Evolutionary conservation across 2,113 vertebrate genomes (phyloP).

Genomic region (Marmota flaviventris): DNA sequence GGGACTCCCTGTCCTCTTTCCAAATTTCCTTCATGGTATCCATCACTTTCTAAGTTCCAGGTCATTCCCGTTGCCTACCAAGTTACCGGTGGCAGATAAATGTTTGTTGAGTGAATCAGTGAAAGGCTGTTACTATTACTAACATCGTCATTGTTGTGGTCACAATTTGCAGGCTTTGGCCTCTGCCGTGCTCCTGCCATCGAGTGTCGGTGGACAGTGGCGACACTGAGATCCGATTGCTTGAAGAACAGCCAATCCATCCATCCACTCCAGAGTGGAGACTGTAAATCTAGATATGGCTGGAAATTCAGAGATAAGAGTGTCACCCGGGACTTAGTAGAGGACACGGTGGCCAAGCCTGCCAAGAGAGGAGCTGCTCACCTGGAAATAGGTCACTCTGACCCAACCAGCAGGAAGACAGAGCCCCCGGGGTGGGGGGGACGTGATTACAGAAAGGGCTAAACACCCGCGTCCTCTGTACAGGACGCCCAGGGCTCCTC

Average conservation of each 20-base stretch:
- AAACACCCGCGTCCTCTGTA: neutral
- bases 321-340: too few relatives aligned
- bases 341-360: neutral
- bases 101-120: neutral
- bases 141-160: too few relatives aligned
- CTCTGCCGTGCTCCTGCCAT: neutral
- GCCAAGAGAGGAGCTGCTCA: neutral
- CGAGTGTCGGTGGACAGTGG: too few relatives aligned
- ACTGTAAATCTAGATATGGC: neutral
- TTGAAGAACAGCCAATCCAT: too few relatives aligned
- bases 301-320: neutral
- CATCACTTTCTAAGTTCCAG: neutral
- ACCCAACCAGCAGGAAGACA: neutral
- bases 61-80: neutral
- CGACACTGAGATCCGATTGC: neutral
- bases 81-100: neutral
- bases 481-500: neutral
- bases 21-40: neutral
- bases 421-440: neutral
- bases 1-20: neutral
- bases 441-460: too few relatives aligned
- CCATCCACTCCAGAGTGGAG: neutral
- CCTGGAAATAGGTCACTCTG: neutral
- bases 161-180: neutral
- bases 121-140: neutral